Conservation (phyloP, 2,888 invertebrate genomes). For the Monopis laevigella region DNA sequence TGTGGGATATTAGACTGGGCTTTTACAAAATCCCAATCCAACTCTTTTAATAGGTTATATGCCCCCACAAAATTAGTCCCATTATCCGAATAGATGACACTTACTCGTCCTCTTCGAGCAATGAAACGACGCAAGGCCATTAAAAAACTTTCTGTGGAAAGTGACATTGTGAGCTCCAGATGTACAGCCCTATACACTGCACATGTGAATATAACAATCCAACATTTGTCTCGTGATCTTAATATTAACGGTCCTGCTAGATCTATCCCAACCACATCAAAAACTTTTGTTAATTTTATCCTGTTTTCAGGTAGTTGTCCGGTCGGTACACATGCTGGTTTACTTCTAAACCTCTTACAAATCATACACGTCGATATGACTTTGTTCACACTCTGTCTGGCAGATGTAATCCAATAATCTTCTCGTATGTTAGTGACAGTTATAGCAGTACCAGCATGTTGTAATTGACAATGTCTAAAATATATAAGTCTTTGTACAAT, state of each 20-base stretch:
- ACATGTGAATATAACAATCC: conserved; percentile 13
- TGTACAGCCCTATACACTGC: conserved; percentile 13
- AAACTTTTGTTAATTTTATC: not conserved
- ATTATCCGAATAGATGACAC: not conserved
- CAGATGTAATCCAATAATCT: conserved; percentile 12
- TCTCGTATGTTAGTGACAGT: conserved; percentile 8
- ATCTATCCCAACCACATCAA: not conserved
- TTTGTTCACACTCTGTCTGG: not conserved
- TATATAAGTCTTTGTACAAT: conserved; percentile 10
- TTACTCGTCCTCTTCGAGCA: not conserved
- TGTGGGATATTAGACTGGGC: not conserved
- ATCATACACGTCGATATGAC: not conserved
- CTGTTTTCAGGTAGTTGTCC: not conserved
- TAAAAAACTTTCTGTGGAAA: not conserved
- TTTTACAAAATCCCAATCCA: conserved; percentile 3
- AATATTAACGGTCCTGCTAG: not conserved
- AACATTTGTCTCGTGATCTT: not conserved
- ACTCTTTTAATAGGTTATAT: not conserved
- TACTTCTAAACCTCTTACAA: not conserved
- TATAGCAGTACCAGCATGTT: conserved; percentile 13
- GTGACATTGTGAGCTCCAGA: not conserved
- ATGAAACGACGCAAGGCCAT: conserved; percentile 14
- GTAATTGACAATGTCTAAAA: conserved; percentile 1
- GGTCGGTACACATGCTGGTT: not conserved
- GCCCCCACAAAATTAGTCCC: not conserved